These are phyloP conservation scores for Sitobion miscanthi DNA, from an alignment of 1,140 invertebrate genomes.

Conservation along the genomic window DNA sequence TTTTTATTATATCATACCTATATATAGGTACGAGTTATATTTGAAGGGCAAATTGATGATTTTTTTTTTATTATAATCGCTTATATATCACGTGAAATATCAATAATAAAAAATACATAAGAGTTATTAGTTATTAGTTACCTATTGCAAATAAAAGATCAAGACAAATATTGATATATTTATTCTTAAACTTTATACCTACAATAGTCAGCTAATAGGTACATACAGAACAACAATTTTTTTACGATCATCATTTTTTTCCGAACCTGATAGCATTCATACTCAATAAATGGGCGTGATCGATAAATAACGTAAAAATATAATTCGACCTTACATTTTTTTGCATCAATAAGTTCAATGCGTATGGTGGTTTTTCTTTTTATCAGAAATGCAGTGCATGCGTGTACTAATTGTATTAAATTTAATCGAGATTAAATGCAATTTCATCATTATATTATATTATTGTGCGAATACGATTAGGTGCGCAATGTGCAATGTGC, in stretches of 20 bases:
- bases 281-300: neutral
- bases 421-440: neutral
- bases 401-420: neutral
- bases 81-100: neutral
- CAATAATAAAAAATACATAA: neutral
- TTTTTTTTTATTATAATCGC: neutral
- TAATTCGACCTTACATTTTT: neutral
- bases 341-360: neutral
- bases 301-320: neutral
- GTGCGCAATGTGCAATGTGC: too few species aligned
- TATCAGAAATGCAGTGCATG: neutral
- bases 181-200: neutral
- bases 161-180: slow-evolving; percentile 30
- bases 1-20: neutral
- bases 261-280: neutral
- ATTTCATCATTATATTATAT: neutral
- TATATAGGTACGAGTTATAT: neutral
- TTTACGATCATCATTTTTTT: neutral
- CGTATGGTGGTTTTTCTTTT: neutral
- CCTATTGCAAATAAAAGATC: neutral
- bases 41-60: neutral
- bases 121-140: neutral
- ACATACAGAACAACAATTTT: neutral
- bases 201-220: neutral
- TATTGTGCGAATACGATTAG: too few species aligned